Evolutionary conservation across 2,113 vertebrate species (phyloP), one percentile per base, ranked within the genome.

Genomic region (Calypte anna): DNA sequence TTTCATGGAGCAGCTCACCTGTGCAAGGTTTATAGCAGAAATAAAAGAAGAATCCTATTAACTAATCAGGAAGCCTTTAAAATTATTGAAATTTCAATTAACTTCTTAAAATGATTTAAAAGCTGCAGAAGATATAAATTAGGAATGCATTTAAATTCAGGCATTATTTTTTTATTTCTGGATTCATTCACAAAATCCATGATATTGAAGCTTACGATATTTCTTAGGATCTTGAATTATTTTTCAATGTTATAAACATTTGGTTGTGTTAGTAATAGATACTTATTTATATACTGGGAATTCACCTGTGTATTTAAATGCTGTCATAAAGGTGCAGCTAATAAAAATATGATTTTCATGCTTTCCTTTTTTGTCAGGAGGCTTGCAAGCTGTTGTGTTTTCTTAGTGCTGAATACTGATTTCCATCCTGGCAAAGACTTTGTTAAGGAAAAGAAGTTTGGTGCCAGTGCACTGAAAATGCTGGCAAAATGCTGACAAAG

Each of bases 181-280:
- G 53, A 90, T 69, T 94, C 78, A 84, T 91, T 86, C 90, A 94
- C 85, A 94, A 95, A 73, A 67, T 93, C 62, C 50, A 69, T 91
- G 33, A 69, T 83, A 68, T 53, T 69, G 58, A 81, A 95, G 69
- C 93, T 96, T 87, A 89, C 83, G 83, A 57, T 50, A 85, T 92
- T 91, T 95, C 92, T 63, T 62, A 62, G 51, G 67, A 64, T 90
- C 85, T 91, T 92, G 76, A 96, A 69, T 66, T 78, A 74, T 33
- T 96, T 97, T 84, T 90, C 57, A 66, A 59, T 55, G 80, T 15
- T 64, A 66, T 96, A 83, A 95, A 93, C 96, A 81, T 88, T 97
- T 97, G 95, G 91, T 82, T 75, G 81, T 95, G 77, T 96, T 94
- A 92, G 58, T 91, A 96, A 92, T 90, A 97, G 94, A 94, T 94